Base-by-base conservation (phyloP, 2,797 vertebrate species). In the Enteromius treurensis region DNA sequence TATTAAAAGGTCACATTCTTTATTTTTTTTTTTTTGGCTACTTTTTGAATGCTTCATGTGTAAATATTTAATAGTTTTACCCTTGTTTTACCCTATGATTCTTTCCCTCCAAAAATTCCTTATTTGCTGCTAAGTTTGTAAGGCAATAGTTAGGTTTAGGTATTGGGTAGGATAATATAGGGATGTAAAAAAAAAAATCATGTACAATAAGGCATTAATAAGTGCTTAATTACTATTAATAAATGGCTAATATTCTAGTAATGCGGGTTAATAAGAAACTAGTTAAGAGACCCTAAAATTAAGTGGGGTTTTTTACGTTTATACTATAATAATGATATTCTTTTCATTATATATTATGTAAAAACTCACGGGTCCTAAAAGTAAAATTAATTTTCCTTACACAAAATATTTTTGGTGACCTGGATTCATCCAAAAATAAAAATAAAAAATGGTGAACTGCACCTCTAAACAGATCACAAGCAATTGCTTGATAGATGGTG, bases 381-480 rank as follows among this genome's bases (percentile, higher is more conserved):
- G 60, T 29, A 7, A 29, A 64, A 17, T 32, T 0, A 0, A 32
- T 32, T 32, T 64, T 32, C 60, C 10, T 58, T 11, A 11, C 1
- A 55, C n/a, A 11, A 58, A 58, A 58, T 58, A n/a, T 14, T 62
- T 62, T 29, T 29, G 21, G 19, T 55, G 3, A 73, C 26, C 9
- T 21, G 19, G 2, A n/a, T 34, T 73, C 17, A 51, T 17, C 45
- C 45, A 19, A 3, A 34, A 37, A 55, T n/a, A 34, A 1, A 37
- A 55, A n/a, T n/a, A 23, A 23, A 8, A 47, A 32, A 60, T 21
- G 34, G 40, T 15, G 29, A 11, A n/a, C 10, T 40, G 51, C 17
- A 53, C 74, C 17, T 47, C 51, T 47, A 42, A 62, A 40, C 32
- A 17, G n/a, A 51, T 88, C 83, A 55, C 67, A 60, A 19, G 15